Percentiles rank a stretch among this genome's conserved stretches.
Evolutionary conservation across 2,113 vertebrate genomes (phyloP).

Genomic region (Menidia beryllina): DNA sequence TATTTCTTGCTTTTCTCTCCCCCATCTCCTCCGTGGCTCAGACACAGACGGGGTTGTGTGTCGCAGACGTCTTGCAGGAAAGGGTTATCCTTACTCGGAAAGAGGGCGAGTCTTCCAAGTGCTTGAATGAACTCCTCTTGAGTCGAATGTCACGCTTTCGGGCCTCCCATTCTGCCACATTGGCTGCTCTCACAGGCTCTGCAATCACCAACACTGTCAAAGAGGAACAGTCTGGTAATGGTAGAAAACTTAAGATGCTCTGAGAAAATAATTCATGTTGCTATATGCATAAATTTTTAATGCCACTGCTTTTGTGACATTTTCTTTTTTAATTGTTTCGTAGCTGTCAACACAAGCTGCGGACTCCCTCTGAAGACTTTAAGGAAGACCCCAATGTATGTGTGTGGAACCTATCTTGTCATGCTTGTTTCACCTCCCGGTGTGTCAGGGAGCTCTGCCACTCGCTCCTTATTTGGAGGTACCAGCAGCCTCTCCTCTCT

Average conservation of each 20-base stretch:
- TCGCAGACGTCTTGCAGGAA: constrained; percentile 90
- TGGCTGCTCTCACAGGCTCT: constrained; percentile 96
- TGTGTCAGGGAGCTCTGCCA: constrained; percentile 96
- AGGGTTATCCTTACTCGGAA: constrained; percentile 94
- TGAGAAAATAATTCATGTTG: constrained; percentile 1
- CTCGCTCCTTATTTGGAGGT: constrained; percentile 95
- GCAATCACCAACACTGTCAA: constrained; percentile 97
- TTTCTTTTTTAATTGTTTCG: background rate
- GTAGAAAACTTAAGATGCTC: constrained; percentile 4
- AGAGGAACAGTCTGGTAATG: constrained; percentile 95
- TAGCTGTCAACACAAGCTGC: constrained; percentile 95
- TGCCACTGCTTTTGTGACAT: background rate
- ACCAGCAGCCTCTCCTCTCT: constrained; percentile 95
- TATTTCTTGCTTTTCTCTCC: constrained; percentile 16
- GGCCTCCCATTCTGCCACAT: constrained; percentile 94
- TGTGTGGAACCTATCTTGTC: constrained; percentile 95
- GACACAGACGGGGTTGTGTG: constrained; percentile 89
- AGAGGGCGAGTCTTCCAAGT: constrained; percentile 98
- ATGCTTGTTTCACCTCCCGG: constrained; percentile 96
- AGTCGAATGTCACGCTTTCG: constrained; percentile 96
- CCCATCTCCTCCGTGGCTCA: constrained; percentile 59
- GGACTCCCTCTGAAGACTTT: constrained; percentile 95
- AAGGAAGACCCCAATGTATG: constrained; percentile 94
- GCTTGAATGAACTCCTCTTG: constrained; percentile 98
- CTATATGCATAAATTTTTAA: background rate